Evolutionary conservation across 2,888 invertebrate species (phyloP), one percentile per base, ranked within the genome.

Genomic region (Automeris io): DNA sequence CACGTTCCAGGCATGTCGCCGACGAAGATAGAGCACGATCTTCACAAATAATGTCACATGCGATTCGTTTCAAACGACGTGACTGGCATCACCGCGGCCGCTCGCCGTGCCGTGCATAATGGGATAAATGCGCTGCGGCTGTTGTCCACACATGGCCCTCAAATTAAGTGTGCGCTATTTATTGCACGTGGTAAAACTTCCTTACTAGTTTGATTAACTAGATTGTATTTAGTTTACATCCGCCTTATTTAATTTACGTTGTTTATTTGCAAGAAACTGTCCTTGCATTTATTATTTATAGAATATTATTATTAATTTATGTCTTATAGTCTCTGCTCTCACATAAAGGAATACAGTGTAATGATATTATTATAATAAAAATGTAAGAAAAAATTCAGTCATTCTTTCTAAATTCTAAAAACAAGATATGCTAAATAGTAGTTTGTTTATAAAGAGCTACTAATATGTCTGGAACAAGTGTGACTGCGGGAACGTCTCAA

Each of bases 41-140:
- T 85, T 86, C 85, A 85, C 85, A 86, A 86, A 86, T 86, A 86
- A 86, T 86, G 86, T 86, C 86, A 85, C 86, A 86, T 85, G 85
- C 85, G 86, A 86, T 86, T 86, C 85, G 85, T 86, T 86, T 85
- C 83, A 70, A 71, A 61, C 69, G 73, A 85, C 86, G 86, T 85
- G 86, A 82, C 86, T 82, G 79, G 85, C 85, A 85, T 86, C 78
- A 61, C 70, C 74, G 73, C 70, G 72, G 70, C 70, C 64, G 67
- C 66, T 67, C 68, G 67, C 63, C 73, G 73, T 70, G 79, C 81
- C 81, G 67, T 79, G 82, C 83, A 85, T 86, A 85, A 86, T 85
- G 83, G 83, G 83, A 80, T 85, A 85, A 83, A 83, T 85, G 82
- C 83, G 81, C 79, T 71, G 81, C 77, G 82, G 82, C 72, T 79